Percentiles rank a stretch among this genome's conserved stretches.
phyloP scores from a whole-genome alignment of 2,797 vertebrate genomes.

The Prionace glauca region DNA sequence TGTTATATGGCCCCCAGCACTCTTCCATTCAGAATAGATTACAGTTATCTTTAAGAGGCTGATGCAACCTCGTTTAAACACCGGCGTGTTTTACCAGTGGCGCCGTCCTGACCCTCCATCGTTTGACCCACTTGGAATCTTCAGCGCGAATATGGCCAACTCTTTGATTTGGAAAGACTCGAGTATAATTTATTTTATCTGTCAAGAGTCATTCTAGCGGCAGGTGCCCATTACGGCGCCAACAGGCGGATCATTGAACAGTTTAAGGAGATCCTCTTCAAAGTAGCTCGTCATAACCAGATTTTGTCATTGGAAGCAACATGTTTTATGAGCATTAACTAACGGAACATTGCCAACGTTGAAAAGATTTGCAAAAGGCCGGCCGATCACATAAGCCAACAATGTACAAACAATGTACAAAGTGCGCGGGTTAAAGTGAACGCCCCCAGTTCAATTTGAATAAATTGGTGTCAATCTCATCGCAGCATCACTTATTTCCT shows the following conservation, averaged over 20 bases:
- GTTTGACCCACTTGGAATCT: not conserved
- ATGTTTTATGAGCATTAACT: not conserved
- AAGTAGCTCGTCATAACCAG: not conserved
- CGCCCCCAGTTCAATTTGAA: not conserved
- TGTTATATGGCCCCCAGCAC: slow-evolving; percentile 35
- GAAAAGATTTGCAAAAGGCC: not conserved
- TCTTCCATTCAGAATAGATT: slow-evolving; percentile 36
- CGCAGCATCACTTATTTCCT: not conserved
- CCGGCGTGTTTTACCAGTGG: slow-evolving; percentile 37
- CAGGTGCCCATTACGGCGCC: slow-evolving; percentile 23
- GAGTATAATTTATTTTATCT: slow-evolving; percentile 25
- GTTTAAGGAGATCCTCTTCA: not conserved
- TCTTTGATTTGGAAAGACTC: slow-evolving; percentile 36
- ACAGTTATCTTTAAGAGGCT: slow-evolving; percentile 38
- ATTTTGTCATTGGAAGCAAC: not conserved
- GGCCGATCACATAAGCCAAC: not conserved
- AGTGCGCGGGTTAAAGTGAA: not conserved
- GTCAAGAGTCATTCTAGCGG: slow-evolving; percentile 27
- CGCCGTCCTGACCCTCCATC: slow-evolving; percentile 28
- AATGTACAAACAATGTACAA: not conserved
- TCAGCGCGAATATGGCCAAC: not conserved
- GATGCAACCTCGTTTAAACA: slow-evolving; percentile 35
- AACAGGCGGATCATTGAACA: not conserved
- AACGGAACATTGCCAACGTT: not conserved
- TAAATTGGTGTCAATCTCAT: not conserved